Percentiles rank a stretch among this genome's conserved stretches.
These are phyloP conservation scores for Lacerta viridis DNA, from an alignment of 2,797 vertebrate genomes.

Conservation along the genomic window DNA sequence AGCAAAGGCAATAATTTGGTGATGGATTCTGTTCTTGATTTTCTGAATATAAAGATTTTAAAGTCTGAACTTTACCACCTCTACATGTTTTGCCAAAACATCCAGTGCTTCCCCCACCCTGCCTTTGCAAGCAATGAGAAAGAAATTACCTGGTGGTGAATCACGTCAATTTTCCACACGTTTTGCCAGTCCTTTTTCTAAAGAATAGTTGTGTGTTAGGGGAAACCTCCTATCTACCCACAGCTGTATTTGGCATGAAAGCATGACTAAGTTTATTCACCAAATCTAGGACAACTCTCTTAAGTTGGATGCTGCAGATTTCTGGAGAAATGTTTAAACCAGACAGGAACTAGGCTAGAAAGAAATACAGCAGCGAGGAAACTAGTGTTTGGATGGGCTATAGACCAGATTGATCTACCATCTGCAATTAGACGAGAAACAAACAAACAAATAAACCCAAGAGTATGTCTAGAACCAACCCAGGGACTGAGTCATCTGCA, in stretches of 20 bases:
- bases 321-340: slow-evolving; percentile 48
- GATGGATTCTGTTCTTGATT: neutral
- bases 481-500: slow-evolving; percentile 9
- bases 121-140: slow-evolving; percentile 18
- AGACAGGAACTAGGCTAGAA: slow-evolving; percentile 35
- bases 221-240: slow-evolving; percentile 34
- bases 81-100: slow-evolving; percentile 25
- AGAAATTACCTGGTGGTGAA: slow-evolving; percentile 17
- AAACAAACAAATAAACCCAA: neutral
- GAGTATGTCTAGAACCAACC: neutral
- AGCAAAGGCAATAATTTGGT: neutral
- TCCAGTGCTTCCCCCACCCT: neutral
- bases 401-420: slow-evolving; percentile 41
- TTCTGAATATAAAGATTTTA: neutral
- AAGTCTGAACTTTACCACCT: neutral
- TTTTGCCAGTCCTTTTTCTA: slow-evolving; percentile 36
- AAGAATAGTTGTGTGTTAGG: neutral
- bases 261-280: slow-evolving; percentile 37
- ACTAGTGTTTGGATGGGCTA: neutral
- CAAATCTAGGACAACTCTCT: slow-evolving; percentile 32
- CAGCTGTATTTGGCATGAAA: slow-evolving; percentile 41
- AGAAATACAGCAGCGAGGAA: neutral
- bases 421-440: slow-evolving; percentile 4
- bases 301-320: slow-evolving; percentile 25
- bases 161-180: slow-evolving; percentile 26